These are phyloP conservation scores for Dasyornis broadbenti DNA, from an alignment of 2,113 vertebrate species.

Conservation along the genomic window DNA sequence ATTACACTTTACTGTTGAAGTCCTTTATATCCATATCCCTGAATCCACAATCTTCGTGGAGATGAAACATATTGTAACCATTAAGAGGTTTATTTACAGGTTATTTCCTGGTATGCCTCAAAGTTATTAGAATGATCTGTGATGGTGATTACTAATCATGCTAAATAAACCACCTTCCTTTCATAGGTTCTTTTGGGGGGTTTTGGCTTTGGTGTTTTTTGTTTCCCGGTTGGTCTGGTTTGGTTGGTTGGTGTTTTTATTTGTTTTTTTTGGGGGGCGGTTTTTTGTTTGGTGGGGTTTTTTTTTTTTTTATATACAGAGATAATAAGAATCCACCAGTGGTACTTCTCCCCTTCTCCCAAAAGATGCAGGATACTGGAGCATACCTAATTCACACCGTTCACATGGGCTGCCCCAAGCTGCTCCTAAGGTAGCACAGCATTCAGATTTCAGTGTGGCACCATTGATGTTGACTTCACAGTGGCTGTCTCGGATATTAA, in stretches of 20 bases:
- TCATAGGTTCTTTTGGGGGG: rapidly evolving
- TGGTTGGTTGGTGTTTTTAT: background rate
- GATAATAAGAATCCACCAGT: background rate
- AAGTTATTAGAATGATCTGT: background rate
- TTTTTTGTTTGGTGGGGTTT: background rate
- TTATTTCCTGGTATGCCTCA: background rate
- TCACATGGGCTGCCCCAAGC: constrained; percentile 83
- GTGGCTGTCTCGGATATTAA: constrained; percentile 71
- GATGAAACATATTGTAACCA: background rate
- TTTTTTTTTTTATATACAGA: background rate
- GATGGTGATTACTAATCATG: background rate
- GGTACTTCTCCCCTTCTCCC: background rate
- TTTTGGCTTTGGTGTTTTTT: background rate
- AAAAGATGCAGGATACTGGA: background rate
- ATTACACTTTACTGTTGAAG: background rate
- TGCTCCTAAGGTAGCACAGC: constrained; percentile 77
- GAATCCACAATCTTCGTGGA: background rate
- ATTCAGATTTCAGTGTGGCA: constrained; percentile 78
- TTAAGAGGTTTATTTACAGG: background rate
- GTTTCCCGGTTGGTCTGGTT: background rate
- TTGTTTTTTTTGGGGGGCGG: background rate
- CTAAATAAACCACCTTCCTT: background rate
- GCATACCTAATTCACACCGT: constrained; percentile 72
- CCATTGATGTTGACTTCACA: constrained; percentile 82
- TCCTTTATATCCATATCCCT: background rate